A percentile compares a stretch with the other conserved stretches of the same genome.
Conservation (phyloP, 2,797 vertebrate genomes). For the Eptatretus atami region DNA sequence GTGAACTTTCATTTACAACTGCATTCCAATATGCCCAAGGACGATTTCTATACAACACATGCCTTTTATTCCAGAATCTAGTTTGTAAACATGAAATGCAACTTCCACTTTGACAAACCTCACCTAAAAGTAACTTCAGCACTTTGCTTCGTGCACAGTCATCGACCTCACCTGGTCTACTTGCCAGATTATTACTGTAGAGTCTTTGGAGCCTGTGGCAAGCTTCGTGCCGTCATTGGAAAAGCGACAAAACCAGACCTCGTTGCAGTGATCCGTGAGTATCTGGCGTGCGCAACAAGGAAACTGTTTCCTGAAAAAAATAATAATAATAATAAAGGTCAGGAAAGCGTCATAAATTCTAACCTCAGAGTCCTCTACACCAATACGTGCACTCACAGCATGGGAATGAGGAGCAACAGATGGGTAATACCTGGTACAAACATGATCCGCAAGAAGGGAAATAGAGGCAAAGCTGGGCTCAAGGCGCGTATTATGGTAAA, state of each 20-base stretch:
- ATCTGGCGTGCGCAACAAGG: constrained; percentile 97
- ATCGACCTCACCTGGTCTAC: constrained; percentile 56
- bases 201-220: constrained; percentile 96
- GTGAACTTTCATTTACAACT: too few species aligned
- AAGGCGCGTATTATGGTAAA: constrained; percentile 8
- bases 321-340: too few species aligned
- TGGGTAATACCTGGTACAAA: constrained; percentile 8
- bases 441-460: constrained; percentile 7
- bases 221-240: constrained; percentile 96
- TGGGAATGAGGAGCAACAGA: neutral
- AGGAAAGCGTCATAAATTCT: neutral
- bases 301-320: constrained; percentile 57
- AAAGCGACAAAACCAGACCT: constrained; percentile 99
- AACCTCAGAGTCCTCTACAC: neutral
- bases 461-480: constrained; percentile 8
- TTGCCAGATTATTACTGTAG: constrained; percentile 95
- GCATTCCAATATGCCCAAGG: too few species aligned
- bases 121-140: neutral
- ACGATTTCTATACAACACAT: too few species aligned
- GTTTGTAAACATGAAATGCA: neutral
- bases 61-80: neutral
- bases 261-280: constrained; percentile 92
- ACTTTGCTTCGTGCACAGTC: neutral
- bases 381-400: neutral
- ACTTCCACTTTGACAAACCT: neutral